Conservation (phyloP, 2,888 invertebrate species). For the Torymus tubicola region DNA sequence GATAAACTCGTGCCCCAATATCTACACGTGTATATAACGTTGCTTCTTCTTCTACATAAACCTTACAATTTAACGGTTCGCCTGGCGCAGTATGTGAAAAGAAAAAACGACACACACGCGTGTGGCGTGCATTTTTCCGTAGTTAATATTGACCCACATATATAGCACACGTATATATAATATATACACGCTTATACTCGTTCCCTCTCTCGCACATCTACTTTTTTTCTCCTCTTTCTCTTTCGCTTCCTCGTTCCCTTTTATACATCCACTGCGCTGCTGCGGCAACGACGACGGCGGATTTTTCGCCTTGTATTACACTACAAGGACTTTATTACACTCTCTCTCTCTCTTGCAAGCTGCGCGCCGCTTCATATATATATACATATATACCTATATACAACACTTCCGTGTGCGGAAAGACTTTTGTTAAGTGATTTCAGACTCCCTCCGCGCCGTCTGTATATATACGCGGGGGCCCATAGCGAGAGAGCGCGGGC, state of each 20-base stretch:
- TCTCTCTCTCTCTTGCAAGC: background rate
- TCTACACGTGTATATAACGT: too few species aligned
- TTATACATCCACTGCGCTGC: too few species aligned
- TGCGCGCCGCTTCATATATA: too few species aligned
- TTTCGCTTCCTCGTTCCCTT: background rate
- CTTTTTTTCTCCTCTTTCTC: background rate
- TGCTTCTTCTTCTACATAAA: background rate
- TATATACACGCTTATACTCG: background rate
- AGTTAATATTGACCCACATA: slow-evolving; percentile 28
- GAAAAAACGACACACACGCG: too few species aligned
- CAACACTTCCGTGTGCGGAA: too few species aligned
- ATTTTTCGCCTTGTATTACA: too few species aligned
- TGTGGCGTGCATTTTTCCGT: slow-evolving; percentile 14
- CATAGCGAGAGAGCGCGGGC: too few species aligned
- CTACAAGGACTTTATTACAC: slow-evolving; percentile 5
- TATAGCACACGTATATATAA: too few species aligned
- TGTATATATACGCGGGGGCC: too few species aligned
- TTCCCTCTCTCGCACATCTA: background rate
- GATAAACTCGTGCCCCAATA: too few species aligned
- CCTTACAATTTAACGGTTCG: background rate
- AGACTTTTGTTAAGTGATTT: slow-evolving; percentile 54
- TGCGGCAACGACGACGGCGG: too few species aligned
- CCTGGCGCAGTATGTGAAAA: background rate
- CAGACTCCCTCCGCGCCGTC: slow-evolving; percentile 20
- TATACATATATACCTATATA: too few species aligned